A percentile compares a stretch with the other conserved stretches of the same genome.
Evolutionary conservation across 2,113 vertebrate species (phyloP).

Genomic region (Hyaena hyaena): DNA sequence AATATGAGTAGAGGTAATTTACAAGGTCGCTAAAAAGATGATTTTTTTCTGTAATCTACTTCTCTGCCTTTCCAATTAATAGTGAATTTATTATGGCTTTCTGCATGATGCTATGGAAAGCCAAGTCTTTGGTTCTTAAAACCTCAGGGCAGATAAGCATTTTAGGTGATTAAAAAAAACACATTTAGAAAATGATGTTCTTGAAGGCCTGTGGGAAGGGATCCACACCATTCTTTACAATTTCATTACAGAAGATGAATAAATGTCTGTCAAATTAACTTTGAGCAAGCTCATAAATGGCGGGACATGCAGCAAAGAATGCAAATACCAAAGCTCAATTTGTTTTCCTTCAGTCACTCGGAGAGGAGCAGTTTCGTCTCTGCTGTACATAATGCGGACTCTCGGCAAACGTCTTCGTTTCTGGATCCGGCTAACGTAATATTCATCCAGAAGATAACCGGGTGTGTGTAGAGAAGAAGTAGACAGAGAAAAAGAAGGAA

Average conservation of each 20-base stretch:
- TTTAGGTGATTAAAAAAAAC: conserved; percentile 69
- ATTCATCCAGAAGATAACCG: neutral
- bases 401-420: neutral
- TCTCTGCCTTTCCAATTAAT: conserved; percentile 58
- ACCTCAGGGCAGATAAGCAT: conserved; percentile 68
- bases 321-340: conserved; percentile 4
- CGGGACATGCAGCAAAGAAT: neutral
- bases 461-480: neutral
- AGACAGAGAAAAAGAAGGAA: fast-evolving
- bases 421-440: neutral
- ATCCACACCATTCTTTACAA: conserved; percentile 60
- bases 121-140: conserved; percentile 53
- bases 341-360: conserved; percentile 1
- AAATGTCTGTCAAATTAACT: conserved; percentile 72
- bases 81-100: conserved; percentile 63
- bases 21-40: neutral
- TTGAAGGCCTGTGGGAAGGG: conserved; percentile 47
- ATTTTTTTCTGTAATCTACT: conserved; percentile 61
- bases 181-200: conserved; percentile 70
- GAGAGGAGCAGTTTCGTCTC: neutral
- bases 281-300: conserved; percentile 53
- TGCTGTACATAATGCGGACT: neutral
- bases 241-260: conserved; percentile 75
- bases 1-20: neutral
- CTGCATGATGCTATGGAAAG: neutral